Percentiles rank a stretch among this genome's conserved stretches.
Conservation (phyloP, 1,140 invertebrate genomes). For the Physella acuta region DNA sequence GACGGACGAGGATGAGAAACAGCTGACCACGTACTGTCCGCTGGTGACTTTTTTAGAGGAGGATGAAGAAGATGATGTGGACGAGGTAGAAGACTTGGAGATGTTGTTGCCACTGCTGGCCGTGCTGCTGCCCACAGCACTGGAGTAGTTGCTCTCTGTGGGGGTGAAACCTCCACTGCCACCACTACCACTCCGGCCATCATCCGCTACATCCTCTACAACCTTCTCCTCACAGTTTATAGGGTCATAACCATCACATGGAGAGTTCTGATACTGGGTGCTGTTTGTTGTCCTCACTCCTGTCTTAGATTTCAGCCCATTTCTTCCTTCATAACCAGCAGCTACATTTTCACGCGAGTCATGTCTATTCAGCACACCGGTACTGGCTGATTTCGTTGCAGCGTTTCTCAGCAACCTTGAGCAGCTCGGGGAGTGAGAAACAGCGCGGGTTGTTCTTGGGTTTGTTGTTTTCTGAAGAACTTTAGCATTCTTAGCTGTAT, state of each 20-base stretch:
- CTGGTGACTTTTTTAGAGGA: constrained; percentile 11
- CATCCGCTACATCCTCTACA: neutral
- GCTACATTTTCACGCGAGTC: neutral
- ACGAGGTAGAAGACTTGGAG: neutral
- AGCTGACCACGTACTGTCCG: constrained; percentile 20
- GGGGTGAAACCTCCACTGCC: constrained; percentile 14
- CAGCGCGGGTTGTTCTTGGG: neutral
- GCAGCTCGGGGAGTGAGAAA: constrained; percentile 16
- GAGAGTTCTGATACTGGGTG: no score
- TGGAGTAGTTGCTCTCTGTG: neutral
- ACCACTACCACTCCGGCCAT: neutral
- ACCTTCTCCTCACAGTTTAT: neutral
- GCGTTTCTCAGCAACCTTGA: constrained; percentile 8
- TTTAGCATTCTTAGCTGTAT: neutral
- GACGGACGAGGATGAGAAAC: constrained; percentile 16
- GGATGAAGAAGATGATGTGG: constrained; percentile 19
- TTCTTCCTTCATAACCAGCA: no score
- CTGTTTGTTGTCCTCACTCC: no score
- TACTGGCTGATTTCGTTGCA: constrained; percentile 7
- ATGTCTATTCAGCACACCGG: neutral
- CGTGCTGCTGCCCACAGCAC: neutral
- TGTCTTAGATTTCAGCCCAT: no score
- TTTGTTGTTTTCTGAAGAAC: neutral
- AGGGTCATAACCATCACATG: neutral
- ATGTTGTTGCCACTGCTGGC: neutral